A percentile compares a stretch with the other conserved stretches of the same genome.
Evolutionary conservation across 1,140 invertebrate genomes (phyloP).

Genomic region (Drosophila ambigua): DNA sequence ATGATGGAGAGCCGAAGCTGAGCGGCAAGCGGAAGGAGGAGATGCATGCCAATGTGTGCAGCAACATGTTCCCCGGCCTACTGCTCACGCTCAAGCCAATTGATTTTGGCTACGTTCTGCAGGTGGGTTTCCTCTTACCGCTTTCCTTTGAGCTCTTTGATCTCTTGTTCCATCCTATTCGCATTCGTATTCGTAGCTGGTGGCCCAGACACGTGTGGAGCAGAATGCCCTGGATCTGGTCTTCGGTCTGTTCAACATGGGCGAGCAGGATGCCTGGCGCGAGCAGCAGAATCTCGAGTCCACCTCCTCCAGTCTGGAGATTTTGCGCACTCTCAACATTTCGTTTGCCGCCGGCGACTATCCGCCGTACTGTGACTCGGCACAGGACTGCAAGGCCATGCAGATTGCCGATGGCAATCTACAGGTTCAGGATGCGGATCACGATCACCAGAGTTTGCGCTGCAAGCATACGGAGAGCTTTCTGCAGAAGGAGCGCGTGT

Average conservation of each 20-base stretch:
- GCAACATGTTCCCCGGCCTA: slow-evolving; percentile 86
- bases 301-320: slow-evolving; percentile 75
- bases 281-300: slow-evolving; percentile 73
- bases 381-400: slow-evolving; percentile 60
- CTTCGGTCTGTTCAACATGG: slow-evolving; percentile 81
- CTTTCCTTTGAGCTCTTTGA: not conserved
- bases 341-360: slow-evolving; percentile 73
- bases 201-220: slow-evolving; percentile 71
- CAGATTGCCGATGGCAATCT: slow-evolving; percentile 17
- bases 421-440: slow-evolving; percentile 4
- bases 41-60: slow-evolving; percentile 83
- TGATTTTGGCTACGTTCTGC: slow-evolving; percentile 85
- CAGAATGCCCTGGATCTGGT: slow-evolving; percentile 72
- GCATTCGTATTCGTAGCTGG: slow-evolving; percentile 25
- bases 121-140: slow-evolving; percentile 81
- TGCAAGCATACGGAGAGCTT: slow-evolving; percentile 83
- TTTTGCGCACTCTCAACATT: slow-evolving; percentile 73
- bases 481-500: slow-evolving; percentile 70
- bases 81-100: slow-evolving; percentile 85
- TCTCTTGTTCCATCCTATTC: not conserved
- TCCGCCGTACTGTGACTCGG: slow-evolving; percentile 62
- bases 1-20: slow-evolving; percentile 50
- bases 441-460: slow-evolving; percentile 78
- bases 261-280: slow-evolving; percentile 74
- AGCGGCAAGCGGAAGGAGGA: slow-evolving; percentile 68